Evolutionary conservation across 2,113 vertebrate genomes (phyloP), one percentile per base, ranked within the genome.

Genomic region (Nyctereutes procyonoides): DNA sequence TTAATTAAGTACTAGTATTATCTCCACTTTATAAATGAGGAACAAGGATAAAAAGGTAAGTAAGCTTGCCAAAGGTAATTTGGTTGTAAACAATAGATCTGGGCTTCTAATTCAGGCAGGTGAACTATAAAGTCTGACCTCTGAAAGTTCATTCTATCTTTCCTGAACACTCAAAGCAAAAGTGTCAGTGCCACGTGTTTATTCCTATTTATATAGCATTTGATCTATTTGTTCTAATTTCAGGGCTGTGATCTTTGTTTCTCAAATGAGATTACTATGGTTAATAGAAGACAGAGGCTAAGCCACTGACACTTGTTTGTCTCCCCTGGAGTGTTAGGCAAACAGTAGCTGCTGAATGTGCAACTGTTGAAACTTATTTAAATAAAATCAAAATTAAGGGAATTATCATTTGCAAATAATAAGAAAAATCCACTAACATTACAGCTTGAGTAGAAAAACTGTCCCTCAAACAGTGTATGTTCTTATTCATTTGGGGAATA

Each of bases 321-420:
- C 77, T 90, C 4, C 48, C 67, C 60, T 71, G 55, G 28, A 69
- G 10, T 35, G 14, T 69, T 48, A 77, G 43, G n/a, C 53, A 91
- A 71, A 77, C n/a, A 93, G 32, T 38, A 91, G 60, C 48, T 77
- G 22, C 32, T 93, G 53, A 88, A 83, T 63, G n/a, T 16, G 20
- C 55, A 77, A 35, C 48, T 77, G 35, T 63, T 88, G 22, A 77
- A 91, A 76, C 19, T 67, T 51, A 88, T n/a, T 38, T n/a, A 88
- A 88, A 35, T 38, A 69, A 63, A 91, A 79, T n/a, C 11, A 93
- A 83, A 93, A 93, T 86, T 69, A 32, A 30, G 28, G 63, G 90
- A 93, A 74, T 67, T 67, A 65, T 32, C 74, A n/a, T 48, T 30
- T 82, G 9, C 53, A 83, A 13, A 83, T 12, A 43, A 62, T n/a